These are phyloP conservation scores for Stegophylla sp. DNA, from an alignment of 2,888 invertebrate genomes.

Conservation along the genomic window DNA sequence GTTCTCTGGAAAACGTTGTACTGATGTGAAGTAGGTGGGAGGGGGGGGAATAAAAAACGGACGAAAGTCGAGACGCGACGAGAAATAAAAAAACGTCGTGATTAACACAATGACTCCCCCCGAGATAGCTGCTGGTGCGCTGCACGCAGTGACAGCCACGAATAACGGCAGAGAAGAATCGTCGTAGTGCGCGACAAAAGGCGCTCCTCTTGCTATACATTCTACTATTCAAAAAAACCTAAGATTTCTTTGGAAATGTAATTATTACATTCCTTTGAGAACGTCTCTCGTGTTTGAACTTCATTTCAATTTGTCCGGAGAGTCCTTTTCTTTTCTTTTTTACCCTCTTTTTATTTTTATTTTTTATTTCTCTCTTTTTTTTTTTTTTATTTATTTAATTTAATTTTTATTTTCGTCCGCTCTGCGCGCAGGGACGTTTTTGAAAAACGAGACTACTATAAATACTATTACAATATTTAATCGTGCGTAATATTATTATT, in stretches of 20 bases:
- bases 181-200: background rate
- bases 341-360: no score
- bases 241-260: conserved; percentile 9
- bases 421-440: no score
- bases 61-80: background rate
- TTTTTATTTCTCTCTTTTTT: no score
- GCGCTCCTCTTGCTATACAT: background rate
- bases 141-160: background rate
- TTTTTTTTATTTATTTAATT: no score
- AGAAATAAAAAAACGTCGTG: conserved; percentile 3
- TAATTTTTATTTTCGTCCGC: no score
- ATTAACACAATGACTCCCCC: background rate
- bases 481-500: no score
- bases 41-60: background rate
- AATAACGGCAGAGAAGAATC: background rate
- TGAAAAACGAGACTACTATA: no score
- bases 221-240: conserved; percentile 20
- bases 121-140: background rate
- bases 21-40: background rate
- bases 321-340: background rate
- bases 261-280: conserved; percentile 9
- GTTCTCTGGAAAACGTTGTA: no score
- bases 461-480: no score
- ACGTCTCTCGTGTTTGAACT: conserved; percentile 17
- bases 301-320: background rate